Evolutionary conservation across 2,888 invertebrate species (phyloP), one percentile per base, ranked within the genome.

Genomic region (Leistus spinibarbis): DNA sequence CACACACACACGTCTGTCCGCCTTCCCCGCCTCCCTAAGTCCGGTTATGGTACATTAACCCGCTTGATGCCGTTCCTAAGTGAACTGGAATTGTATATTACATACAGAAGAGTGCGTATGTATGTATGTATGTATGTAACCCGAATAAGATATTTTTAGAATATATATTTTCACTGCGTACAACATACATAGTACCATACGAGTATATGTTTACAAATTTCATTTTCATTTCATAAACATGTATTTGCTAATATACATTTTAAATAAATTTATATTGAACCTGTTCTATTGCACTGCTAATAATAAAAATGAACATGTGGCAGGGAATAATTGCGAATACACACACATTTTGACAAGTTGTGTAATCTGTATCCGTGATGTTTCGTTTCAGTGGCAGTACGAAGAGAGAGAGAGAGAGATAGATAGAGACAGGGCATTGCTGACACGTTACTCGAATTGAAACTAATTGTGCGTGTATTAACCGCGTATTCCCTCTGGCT

Each of bases 71-170:
- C 74, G 78, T 79, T 20, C 79, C 77, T 79, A 78, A 81, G 79
- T 78, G 79, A 79, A 79, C 72, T 76, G 80, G 80, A 81, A 81
- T 80, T 80, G 79, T 79, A 77, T 79, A 80, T 80, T 80, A 79
- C 76, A 60, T 22, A 60, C 60, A 60, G 60, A 60, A 60, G 60
- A 22, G 10, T 60, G 60, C 60, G 17, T 60, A 17, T 22, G 5
- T n/a, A n/a, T n/a, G n/a, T n/a, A n/a, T n/a, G n/a, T n/a, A n/a
- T n/a, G n/a, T n/a, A n/a, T 40, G 10, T 40, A 40, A 40, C 7
- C 40, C 40, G n/a, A n/a, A n/a, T 5, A 40, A 40, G 40, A 40
- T 40, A 40, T 40, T 40, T 40, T 40, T 40, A 40, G 40, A 40
- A n/a, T n/a, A 40, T 7, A 4, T 24, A 40, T 13, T 40, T 40